Evolutionary conservation across 2,113 vertebrate genomes (phyloP).

Genomic region (Thymallus thymallus): DNA sequence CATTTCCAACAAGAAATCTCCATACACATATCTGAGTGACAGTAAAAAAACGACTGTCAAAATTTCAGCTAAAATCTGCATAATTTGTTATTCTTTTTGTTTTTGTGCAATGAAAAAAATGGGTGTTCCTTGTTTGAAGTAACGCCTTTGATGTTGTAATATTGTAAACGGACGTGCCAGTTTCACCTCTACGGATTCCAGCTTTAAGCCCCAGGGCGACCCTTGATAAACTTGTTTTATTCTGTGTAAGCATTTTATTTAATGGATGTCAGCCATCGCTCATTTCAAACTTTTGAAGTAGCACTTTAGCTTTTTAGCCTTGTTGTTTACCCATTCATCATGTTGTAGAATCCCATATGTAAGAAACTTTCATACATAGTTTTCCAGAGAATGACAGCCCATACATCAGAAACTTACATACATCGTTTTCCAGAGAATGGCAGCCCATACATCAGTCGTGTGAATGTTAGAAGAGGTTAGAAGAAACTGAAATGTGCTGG

Average conservation of each 20-base stretch:
- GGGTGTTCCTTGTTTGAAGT: no score
- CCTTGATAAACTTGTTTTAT: constrained; percentile 55
- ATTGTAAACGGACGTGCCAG: no score
- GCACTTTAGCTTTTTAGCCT: constrained; percentile 59
- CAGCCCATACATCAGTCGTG: no score
- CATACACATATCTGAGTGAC: background rate
- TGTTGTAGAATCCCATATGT: background rate
- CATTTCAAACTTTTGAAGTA: constrained; percentile 37
- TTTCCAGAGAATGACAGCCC: no score
- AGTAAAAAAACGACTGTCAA: background rate
- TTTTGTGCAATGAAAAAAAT: no score
- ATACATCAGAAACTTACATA: no score
- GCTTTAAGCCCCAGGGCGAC: background rate
- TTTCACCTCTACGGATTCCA: no score
- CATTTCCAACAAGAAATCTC: background rate
- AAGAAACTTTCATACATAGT: background rate
- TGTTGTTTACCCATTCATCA: background rate
- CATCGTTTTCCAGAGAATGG: no score
- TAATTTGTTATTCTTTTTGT: no score
- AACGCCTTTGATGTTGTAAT: no score
- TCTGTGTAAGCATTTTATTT: constrained; percentile 10
- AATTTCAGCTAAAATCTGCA: constrained; percentile 1
- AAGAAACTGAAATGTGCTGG: no score
- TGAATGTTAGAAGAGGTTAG: no score
- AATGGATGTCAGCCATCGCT: constrained; percentile 18